phyloP scores from a whole-genome alignment of 1,140 invertebrate genomes.

The Protaetia brevitarsis region DNA sequence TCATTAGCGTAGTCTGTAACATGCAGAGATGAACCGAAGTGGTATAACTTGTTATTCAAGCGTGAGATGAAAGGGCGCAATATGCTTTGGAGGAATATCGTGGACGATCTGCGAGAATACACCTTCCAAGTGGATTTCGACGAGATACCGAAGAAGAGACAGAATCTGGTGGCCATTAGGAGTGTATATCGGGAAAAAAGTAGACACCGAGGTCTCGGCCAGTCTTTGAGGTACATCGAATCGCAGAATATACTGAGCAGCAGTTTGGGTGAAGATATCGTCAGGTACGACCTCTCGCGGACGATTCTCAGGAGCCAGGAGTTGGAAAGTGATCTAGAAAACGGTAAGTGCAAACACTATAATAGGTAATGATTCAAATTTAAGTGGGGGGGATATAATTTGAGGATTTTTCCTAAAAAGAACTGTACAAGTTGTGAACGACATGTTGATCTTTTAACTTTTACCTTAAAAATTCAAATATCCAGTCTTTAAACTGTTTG shows the following conservation, averaged over 20 bases:
- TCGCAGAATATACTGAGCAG: constrained; percentile 47
- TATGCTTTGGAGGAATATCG: constrained; percentile 51
- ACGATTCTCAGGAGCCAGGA: constrained; percentile 31
- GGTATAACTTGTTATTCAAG: constrained; percentile 40
- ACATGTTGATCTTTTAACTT: too few species aligned
- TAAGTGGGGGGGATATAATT: too few species aligned
- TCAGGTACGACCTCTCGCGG: constrained; percentile 54
- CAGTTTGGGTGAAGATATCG: constrained; percentile 54
- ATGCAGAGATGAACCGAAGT: constrained; percentile 41
- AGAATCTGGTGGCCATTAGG: constrained; percentile 51
- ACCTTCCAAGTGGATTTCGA: constrained; percentile 48
- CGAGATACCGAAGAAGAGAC: constrained; percentile 47
- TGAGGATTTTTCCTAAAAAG: too few species aligned
- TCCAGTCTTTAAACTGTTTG: too few species aligned
- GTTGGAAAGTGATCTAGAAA: too few species aligned
- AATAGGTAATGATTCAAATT: too few species aligned
- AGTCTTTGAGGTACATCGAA: constrained; percentile 38
- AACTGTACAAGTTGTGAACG: too few species aligned
- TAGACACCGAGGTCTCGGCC: not conserved
- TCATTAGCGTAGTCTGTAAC: constrained; percentile 51
- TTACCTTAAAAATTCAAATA: too few species aligned
- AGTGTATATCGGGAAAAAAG: constrained; percentile 8
- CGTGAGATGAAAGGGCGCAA: constrained; percentile 44
- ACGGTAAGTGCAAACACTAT: too few species aligned
- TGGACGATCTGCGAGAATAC: constrained; percentile 49